A percentile compares a stretch with the other conserved stretches of the same genome.
Conservation (phyloP, 2,113 vertebrate species). For the Sinocyclocheilus anshuiensis region DNA sequence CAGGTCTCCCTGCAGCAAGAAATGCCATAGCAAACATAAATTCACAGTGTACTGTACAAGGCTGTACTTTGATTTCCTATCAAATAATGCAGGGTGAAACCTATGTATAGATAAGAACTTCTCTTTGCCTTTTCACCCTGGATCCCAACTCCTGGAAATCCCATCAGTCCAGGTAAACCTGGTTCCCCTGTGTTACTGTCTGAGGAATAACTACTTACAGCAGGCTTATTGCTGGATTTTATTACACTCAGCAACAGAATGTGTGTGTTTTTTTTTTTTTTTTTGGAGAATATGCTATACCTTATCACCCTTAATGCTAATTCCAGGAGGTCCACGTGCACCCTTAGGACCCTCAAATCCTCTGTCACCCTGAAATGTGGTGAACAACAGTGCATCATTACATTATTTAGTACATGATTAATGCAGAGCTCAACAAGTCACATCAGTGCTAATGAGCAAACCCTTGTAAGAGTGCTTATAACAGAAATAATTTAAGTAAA, state of each 20-base stretch:
- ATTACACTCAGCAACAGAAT: not conserved
- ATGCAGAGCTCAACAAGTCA: not conserved
- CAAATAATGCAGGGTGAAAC: not conserved
- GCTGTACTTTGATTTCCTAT: not conserved
- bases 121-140: conserved; percentile 76
- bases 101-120: not conserved
- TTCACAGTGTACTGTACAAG: not conserved
- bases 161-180: conserved; percentile 68
- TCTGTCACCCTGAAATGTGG: conserved; percentile 80
- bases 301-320: conserved; percentile 83
- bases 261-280: too few species aligned
- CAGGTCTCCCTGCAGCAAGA: conserved; percentile 67
- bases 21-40: not conserved
- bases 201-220: conserved; percentile 17
- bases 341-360: conserved; percentile 80
- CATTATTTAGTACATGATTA: not conserved
- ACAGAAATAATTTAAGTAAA: too few species aligned
- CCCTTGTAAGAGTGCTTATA: not conserved
- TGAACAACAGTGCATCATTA: not conserved
- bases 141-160: conserved; percentile 69
- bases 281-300: conserved; percentile 59
- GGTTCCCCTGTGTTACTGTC: conserved; percentile 74
- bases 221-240: not conserved
- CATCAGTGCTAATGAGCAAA: not conserved
- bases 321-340: conserved; percentile 72